Percentiles rank a stretch among this genome's conserved stretches.
Evolutionary conservation across 2,797 vertebrate species (phyloP).

Genomic region (Tragopan temminckii): DNA sequence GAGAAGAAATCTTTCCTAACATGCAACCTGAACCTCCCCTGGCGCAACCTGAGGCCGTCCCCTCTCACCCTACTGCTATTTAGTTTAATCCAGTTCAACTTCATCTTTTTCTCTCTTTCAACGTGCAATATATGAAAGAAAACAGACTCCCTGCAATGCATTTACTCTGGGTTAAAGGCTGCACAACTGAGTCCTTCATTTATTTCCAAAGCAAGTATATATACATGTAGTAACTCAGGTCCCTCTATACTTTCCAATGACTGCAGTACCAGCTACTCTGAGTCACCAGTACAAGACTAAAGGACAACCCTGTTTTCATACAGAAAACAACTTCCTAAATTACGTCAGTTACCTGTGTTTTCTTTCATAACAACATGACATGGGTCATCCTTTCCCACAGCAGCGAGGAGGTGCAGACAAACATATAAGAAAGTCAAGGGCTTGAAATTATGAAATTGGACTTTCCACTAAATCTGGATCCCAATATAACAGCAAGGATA

Average conservation of each 20-base stretch:
- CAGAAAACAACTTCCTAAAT: background rate
- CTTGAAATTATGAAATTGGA: fast-evolving
- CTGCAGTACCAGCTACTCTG: background rate
- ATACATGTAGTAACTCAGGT: background rate
- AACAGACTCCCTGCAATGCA: background rate
- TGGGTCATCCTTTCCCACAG: background rate
- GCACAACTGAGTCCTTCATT: background rate
- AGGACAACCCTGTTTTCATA: background rate
- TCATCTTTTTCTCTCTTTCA: background rate
- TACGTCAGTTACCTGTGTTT: background rate
- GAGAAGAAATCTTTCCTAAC: too few relatives aligned
- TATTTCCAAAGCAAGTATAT: background rate
- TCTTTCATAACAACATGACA: background rate
- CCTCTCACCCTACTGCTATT: background rate
- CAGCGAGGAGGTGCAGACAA: background rate
- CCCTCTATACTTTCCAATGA: background rate
- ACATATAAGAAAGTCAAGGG: background rate
- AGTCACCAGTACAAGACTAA: background rate
- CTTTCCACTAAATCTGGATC: background rate
- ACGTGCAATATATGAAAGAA: background rate
- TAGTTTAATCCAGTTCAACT: background rate
- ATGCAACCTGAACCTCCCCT: too few relatives aligned
- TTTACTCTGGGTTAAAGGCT: background rate
- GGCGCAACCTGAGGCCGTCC: too few relatives aligned
- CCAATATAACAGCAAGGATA: background rate